Conservation (phyloP, 30 jellyfish, hydroid and myxozoan genomes). For the Hydractinia symbiolongicarpus region DNA sequence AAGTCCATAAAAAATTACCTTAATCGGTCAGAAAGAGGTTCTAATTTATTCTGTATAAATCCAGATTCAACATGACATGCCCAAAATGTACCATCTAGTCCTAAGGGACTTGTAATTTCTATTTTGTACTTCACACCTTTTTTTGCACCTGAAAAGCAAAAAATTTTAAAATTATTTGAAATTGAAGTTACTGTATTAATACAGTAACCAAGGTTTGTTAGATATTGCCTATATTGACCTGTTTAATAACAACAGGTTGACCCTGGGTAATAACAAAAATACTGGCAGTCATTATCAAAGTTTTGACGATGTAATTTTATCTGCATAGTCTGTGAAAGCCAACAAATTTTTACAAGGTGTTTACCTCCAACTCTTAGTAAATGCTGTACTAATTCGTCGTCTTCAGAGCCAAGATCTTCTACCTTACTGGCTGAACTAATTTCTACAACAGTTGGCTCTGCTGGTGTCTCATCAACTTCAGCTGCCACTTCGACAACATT, state of each 20-base stretch:
- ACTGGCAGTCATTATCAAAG: too few species aligned
- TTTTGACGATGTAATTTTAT: too few species aligned
- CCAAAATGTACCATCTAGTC: conserved; percentile 29
- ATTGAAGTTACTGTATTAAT: too few species aligned
- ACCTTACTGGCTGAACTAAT: not conserved
- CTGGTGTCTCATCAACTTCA: not conserved
- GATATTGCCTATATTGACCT: too few species aligned
- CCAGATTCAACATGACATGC: conserved; percentile 19
- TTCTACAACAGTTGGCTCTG: not conserved
- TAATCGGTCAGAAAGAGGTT: conserved; percentile 23
- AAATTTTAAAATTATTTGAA: too few species aligned
- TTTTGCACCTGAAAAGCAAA: conserved; percentile 24
- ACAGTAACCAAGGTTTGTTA: too few species aligned
- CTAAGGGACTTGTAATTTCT: conserved; percentile 28
- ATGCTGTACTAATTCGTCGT: not conserved
- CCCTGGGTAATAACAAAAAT: too few species aligned
- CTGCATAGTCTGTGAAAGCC: too few species aligned
- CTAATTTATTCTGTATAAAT: conserved; percentile 17
- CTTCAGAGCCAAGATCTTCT: not conserved
- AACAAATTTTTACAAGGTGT: not conserved
- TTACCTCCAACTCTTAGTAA: conserved; percentile 7
- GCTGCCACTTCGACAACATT: not conserved
- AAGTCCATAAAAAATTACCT: conserved; percentile 10
- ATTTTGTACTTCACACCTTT: conserved; percentile 22
- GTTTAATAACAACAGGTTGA: too few species aligned